Evolutionary conservation across 1,140 invertebrate species (phyloP).

Genomic region (Drosophila nigromelanica): DNA sequence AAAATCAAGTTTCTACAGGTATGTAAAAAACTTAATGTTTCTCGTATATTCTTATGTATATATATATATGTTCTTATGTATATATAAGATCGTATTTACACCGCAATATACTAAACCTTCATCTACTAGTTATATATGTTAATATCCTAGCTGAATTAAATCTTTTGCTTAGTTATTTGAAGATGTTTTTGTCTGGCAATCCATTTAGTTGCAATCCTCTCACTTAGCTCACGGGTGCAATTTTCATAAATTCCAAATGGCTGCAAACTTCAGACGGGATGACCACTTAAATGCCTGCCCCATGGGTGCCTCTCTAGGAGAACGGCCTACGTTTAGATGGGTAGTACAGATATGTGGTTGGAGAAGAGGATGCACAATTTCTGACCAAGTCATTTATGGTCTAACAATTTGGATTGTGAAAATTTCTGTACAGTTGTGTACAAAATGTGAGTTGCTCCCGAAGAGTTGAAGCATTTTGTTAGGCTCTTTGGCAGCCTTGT

Average conservation of each 20-base stretch:
- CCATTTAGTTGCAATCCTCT: constrained; percentile 13
- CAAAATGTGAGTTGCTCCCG: constrained; percentile 40
- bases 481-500: constrained; percentile 62
- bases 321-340: constrained; percentile 16
- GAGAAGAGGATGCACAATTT: constrained; percentile 11
- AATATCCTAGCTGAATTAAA: too few relatives aligned
- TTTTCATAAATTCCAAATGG: constrained; percentile 58
- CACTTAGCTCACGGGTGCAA: constrained; percentile 39
- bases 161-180: too few relatives aligned
- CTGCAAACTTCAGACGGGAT: constrained; percentile 27
- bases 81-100: too few relatives aligned
- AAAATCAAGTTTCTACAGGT: too few relatives aligned
- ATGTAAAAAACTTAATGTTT: too few relatives aligned
- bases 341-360: too few relatives aligned
- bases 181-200: not conserved
- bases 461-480: constrained; percentile 35
- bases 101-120: too few relatives aligned
- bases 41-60: too few relatives aligned
- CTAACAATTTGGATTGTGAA: constrained; percentile 33
- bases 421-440: constrained; percentile 60
- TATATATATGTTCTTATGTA: too few relatives aligned
- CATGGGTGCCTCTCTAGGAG: constrained; percentile 1
- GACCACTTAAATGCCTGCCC: constrained; percentile 16
- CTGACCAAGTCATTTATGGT: constrained; percentile 56
- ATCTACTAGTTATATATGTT: too few relatives aligned